Percentiles rank a stretch among this genome's conserved stretches.
Conservation (phyloP, 1,140 invertebrate species). For the Probaryconus sp. region DNA sequence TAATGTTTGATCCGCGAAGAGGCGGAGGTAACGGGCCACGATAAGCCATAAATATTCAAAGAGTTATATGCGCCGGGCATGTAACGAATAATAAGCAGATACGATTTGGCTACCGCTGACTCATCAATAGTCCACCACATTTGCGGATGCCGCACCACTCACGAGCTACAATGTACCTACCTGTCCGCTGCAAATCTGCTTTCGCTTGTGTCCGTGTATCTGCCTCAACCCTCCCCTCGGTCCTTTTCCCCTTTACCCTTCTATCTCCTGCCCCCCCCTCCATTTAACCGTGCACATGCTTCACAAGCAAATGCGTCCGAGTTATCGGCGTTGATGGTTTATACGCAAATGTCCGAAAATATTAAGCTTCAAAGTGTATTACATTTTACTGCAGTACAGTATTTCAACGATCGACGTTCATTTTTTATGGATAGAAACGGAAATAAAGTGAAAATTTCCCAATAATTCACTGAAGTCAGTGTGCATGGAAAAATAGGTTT, state of each 20-base stretch:
- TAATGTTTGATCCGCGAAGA: slow-evolving; percentile 18
- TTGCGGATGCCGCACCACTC: slow-evolving; percentile 43
- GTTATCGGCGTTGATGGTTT: too few relatives aligned
- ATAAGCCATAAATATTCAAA: slow-evolving; percentile 62
- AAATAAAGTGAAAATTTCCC: too few relatives aligned
- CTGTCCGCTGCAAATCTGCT: slow-evolving; percentile 38
- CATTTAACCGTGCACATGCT: too few relatives aligned
- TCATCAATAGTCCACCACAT: slow-evolving; percentile 63
- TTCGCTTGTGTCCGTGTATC: slow-evolving; percentile 1
- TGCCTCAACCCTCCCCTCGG: not conserved
- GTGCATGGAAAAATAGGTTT: too few relatives aligned
- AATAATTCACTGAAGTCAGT: too few relatives aligned
- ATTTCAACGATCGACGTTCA: too few relatives aligned
- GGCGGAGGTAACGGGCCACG: slow-evolving; percentile 16
- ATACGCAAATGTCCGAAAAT: slow-evolving; percentile 42
- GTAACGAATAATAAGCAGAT: slow-evolving; percentile 67
- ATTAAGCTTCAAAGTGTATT: slow-evolving; percentile 41
- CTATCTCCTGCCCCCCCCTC: not conserved
- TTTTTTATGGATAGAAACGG: too few relatives aligned
- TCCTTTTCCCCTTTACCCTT: not conserved
- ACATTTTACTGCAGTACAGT: slow-evolving; percentile 19
- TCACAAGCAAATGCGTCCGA: slow-evolving; percentile 18
- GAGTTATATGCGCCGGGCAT: slow-evolving; percentile 48
- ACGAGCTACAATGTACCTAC: slow-evolving; percentile 34
- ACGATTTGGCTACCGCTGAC: slow-evolving; percentile 54